phyloP scores from a whole-genome alignment of 1,140 invertebrate species.

The Lordiphosa collinella region DNA sequence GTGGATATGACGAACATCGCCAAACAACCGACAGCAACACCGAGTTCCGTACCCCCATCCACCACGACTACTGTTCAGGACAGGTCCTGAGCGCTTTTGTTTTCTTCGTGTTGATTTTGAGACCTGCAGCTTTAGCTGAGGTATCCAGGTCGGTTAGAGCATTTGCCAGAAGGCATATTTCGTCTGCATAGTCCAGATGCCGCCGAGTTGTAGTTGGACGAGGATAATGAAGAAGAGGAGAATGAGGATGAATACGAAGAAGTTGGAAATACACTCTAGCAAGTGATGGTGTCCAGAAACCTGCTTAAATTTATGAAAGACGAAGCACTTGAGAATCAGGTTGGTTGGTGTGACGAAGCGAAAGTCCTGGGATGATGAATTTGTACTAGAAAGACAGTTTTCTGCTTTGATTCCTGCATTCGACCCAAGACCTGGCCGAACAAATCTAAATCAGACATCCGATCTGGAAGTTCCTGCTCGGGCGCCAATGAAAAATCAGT shows the following conservation, averaged over 20 bases:
- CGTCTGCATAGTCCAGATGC: too few relatives aligned
- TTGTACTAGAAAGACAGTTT: slow-evolving; percentile 96
- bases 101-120: too few relatives aligned
- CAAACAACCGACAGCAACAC: too few relatives aligned
- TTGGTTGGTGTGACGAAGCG: slow-evolving; percentile 84
- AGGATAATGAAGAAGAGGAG: slow-evolving; percentile 96
- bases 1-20: too few relatives aligned
- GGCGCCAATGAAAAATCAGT: too few relatives aligned
- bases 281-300: slow-evolving; percentile 90
- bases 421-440: slow-evolving; percentile 97
- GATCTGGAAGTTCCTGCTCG: slow-evolving; percentile 95
- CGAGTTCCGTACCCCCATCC: too few relatives aligned
- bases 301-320: slow-evolving; percentile 92
- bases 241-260: slow-evolving; percentile 91
- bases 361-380: slow-evolving; percentile 98
- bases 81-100: too few relatives aligned
- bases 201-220: too few relatives aligned
- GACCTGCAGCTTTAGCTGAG: too few relatives aligned
- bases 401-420: slow-evolving; percentile 98
- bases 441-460: slow-evolving; percentile 97
- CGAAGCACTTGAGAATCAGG: slow-evolving; percentile 84
- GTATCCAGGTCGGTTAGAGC: too few relatives aligned
- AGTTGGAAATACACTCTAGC: slow-evolving; percentile 75
- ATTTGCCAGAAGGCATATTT: too few relatives aligned
- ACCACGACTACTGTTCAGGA: too few relatives aligned